Evolutionary conservation across 2,797 vertebrate genomes (phyloP).

Genomic region (Spatula versicolor): DNA sequence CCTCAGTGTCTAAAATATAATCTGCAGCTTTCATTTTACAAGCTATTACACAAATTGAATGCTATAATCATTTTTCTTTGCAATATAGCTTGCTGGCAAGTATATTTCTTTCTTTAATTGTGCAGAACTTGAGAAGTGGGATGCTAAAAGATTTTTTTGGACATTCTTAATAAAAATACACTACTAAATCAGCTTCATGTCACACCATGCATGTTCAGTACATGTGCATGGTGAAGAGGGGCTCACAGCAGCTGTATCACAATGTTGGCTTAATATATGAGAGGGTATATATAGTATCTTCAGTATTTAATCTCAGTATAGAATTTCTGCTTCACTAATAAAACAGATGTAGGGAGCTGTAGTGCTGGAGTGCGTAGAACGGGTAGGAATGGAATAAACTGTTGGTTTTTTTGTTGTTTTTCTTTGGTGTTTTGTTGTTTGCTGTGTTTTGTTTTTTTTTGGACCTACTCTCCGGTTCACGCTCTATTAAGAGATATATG

Average conservation of each 20-base stretch:
- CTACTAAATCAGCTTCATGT: neutral
- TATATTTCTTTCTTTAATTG: neutral
- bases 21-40: constrained; percentile 6
- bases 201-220: neutral
- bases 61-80: neutral
- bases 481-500: neutral
- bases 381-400: neutral
- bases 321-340: neutral
- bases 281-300: neutral
- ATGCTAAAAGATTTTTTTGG: neutral
- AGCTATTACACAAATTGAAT: neutral
- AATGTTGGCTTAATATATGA: neutral
- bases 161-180: neutral
- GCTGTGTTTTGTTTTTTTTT: neutral
- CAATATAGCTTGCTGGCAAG: neutral
- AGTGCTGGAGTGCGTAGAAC: neutral
- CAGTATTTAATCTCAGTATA: neutral
- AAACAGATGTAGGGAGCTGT: neutral
- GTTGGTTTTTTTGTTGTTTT: neutral
- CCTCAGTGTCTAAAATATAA: neutral
- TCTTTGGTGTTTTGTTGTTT: neutral
- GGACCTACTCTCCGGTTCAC: neutral
- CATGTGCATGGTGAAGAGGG: neutral
- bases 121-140: neutral
- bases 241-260: neutral